A percentile compares a stretch with the other conserved stretches of the same genome.
phyloP scores from a whole-genome alignment of 2,797 vertebrate species.

The Garrulus glandarius region DNA sequence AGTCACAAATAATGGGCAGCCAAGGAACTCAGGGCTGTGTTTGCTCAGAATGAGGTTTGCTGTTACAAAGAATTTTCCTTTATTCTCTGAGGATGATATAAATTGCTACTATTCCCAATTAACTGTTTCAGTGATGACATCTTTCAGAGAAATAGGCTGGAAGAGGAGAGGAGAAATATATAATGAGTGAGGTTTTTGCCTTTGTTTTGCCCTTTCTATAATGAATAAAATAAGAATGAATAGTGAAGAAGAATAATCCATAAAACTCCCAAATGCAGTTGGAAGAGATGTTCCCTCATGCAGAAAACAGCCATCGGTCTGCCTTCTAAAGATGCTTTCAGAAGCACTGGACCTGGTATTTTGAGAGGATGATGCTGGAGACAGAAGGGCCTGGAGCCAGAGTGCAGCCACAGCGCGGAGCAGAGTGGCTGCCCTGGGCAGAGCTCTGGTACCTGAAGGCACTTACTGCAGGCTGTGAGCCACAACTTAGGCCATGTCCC shows the following conservation, averaged over 20 bases:
- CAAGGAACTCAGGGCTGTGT: not conserved
- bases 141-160: not conserved
- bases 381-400: not conserved
- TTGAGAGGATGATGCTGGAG: not conserved
- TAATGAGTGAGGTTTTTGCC: not conserved
- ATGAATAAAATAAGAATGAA: not conserved
- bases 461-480: not conserved
- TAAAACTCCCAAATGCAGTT: not conserved
- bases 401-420: fast-evolving
- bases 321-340: not conserved
- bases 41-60: not conserved
- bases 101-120: not conserved
- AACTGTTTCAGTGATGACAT: not conserved
- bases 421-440: not conserved
- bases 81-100: not conserved
- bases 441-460: not conserved
- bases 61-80: not conserved
- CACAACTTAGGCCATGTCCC: not conserved
- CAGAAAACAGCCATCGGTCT: not conserved
- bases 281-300: not conserved
- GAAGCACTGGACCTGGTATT: not conserved
- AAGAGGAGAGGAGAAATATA: not conserved
- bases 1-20: not conserved
- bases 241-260: not conserved
- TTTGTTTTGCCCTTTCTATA: not conserved